A percentile compares a stretch with the other conserved stretches of the same genome.
phyloP scores from a whole-genome alignment of 2,888 invertebrate species.

The Augiades crinisus region DNA sequence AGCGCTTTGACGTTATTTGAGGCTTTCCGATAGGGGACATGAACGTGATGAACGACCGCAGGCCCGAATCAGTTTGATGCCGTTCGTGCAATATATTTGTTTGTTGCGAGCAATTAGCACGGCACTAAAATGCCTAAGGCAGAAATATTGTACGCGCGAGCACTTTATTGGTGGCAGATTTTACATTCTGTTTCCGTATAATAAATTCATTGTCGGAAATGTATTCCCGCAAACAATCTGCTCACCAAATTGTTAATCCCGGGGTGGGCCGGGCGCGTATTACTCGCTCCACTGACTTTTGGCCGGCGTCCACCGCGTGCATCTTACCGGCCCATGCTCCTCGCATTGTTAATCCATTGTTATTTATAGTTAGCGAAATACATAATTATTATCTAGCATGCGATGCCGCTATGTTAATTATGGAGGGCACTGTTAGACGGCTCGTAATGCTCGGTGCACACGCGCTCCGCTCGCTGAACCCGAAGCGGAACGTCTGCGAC shows the following conservation, averaged over 20 bases:
- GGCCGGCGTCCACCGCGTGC: slow-evolving; percentile 62
- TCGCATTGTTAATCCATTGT: slow-evolving; percentile 62
- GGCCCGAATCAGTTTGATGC: slow-evolving; percentile 18
- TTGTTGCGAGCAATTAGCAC: slow-evolving; percentile 23
- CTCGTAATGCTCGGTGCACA: slow-evolving; percentile 44
- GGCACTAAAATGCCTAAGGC: slow-evolving; percentile 24
- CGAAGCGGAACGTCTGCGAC: slow-evolving; percentile 39
- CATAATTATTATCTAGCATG: slow-evolving; percentile 39
- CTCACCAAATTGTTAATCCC: slow-evolving; percentile 60
- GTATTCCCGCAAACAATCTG: slow-evolving; percentile 51
- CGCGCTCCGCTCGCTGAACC: slow-evolving; percentile 43
- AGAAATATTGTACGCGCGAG: slow-evolving; percentile 11
- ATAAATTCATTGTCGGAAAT: slow-evolving; percentile 36
- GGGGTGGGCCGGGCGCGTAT: slow-evolving; percentile 44
- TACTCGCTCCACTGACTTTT: slow-evolving; percentile 58
- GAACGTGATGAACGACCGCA: slow-evolving; percentile 15
- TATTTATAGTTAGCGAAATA: slow-evolving; percentile 56
- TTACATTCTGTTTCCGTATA: slow-evolving; percentile 20
- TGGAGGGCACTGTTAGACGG: slow-evolving; percentile 42
- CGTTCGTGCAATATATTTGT: slow-evolving; percentile 24
- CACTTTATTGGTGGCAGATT: slow-evolving; percentile 14
- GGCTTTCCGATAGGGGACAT: slow-evolving; percentile 9
- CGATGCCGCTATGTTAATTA: slow-evolving; percentile 46
- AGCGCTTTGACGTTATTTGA: slow-evolving; percentile 10
- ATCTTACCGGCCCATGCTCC: slow-evolving; percentile 49